These are phyloP conservation scores for Psylliodes chrysocephalus DNA, from an alignment of 2,888 invertebrate species.

Conservation along the genomic window DNA sequence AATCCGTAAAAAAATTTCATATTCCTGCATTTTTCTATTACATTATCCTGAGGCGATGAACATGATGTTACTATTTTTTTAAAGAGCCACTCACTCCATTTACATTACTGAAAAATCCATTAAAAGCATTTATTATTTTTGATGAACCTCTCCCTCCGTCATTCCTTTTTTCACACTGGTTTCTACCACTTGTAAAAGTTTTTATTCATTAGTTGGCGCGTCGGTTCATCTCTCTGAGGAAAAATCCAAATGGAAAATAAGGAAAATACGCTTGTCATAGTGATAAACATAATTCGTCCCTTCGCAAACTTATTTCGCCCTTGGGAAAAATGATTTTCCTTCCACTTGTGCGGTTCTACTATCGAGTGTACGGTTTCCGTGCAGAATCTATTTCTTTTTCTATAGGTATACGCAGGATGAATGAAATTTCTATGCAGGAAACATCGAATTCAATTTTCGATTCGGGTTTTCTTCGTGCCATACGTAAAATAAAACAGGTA, in stretches of 20 bases:
- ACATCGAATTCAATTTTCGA: conserved; percentile 1
- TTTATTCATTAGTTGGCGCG: conserved; percentile 14
- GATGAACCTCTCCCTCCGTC: neutral
- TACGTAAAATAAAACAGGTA: neutral
- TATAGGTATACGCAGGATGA: neutral
- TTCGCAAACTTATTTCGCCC: conserved; percentile 25
- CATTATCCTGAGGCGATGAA: too few species aligned
- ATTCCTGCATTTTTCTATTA: too few species aligned
- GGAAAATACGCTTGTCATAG: conserved; percentile 28
- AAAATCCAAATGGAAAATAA: conserved; percentile 13
- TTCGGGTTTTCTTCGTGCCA: neutral
- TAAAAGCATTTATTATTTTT: neutral
- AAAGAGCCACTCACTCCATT: too few species aligned
- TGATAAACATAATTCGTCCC: conserved; percentile 32
- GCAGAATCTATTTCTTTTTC: conserved; percentile 5
- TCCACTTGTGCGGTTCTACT: conserved; percentile 17
- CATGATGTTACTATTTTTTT: too few species aligned
- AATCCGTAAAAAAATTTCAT: too few species aligned
- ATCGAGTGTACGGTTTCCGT: conserved; percentile 3
- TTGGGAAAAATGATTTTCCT: conserved; percentile 29
- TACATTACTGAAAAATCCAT: neutral
- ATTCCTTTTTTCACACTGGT: conserved; percentile 1
- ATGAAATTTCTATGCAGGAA: conserved; percentile 2
- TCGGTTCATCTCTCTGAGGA: neutral
- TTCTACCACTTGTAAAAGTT: conserved; percentile 16